A percentile compares a stretch with the other conserved stretches of the same genome.
These are phyloP conservation scores for Itoplectis maculator DNA, from an alignment of 2,888 invertebrate species.

Conservation along the genomic window DNA sequence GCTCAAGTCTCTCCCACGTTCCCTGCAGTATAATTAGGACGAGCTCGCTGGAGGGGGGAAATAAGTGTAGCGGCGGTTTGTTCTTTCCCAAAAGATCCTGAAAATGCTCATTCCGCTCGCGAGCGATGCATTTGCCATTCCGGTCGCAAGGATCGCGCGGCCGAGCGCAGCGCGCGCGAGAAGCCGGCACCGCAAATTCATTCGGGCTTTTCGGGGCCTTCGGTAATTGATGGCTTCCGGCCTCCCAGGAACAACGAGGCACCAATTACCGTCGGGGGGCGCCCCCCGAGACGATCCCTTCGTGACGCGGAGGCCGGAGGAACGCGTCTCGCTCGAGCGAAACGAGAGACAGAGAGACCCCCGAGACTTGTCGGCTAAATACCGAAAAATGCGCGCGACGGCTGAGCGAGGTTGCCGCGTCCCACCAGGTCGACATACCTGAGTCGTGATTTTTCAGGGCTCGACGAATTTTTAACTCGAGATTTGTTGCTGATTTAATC, in stretches of 20 bases:
- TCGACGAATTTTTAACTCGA: too few relatives aligned
- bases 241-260: conserved; percentile 68
- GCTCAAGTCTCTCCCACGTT: conserved; percentile 37
- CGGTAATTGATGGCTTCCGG: conserved; percentile 76
- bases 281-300: conserved; percentile 64
- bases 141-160: conserved; percentile 12
- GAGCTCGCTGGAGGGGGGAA: conserved; percentile 32
- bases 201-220: conserved; percentile 69
- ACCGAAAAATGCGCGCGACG: conserved; percentile 44
- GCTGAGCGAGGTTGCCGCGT: conserved; percentile 39
- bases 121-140: conserved; percentile 13
- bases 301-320: conserved; percentile 38
- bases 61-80: background rate
- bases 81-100: conserved; percentile 21
- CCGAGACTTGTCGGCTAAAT: conserved; percentile 54
- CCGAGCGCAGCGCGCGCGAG: conserved; percentile 33
- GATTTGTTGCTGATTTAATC: too few relatives aligned
- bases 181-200: conserved; percentile 68
- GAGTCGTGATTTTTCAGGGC: conserved; percentile 19
- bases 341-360: too few relatives aligned
- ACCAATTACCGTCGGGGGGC: conserved; percentile 76
- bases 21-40: conserved; percentile 49
- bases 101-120: conserved; percentile 2
- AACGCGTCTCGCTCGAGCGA: conserved; percentile 27
- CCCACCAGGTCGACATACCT: conserved; percentile 50